phyloP scores from a whole-genome alignment of 1,140 invertebrate species.

The Apis cerana region DNA sequence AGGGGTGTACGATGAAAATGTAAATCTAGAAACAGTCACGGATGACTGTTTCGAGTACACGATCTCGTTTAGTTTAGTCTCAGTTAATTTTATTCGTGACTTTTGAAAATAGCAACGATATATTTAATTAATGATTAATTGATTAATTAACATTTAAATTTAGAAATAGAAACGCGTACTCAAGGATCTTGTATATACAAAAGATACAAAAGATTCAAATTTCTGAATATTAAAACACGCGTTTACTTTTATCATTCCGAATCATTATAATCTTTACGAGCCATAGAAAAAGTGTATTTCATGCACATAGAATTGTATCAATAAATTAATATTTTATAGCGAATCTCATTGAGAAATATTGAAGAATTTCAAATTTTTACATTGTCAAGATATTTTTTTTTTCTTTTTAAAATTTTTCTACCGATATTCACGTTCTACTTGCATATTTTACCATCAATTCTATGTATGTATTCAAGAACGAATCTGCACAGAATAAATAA shows the following conservation, averaged over 20 bases:
- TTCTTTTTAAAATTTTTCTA: neutral
- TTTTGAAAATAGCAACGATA: neutral
- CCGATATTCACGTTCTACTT: neutral
- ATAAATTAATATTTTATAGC: neutral
- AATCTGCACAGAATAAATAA: neutral
- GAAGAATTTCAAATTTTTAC: neutral
- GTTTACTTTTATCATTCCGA: neutral
- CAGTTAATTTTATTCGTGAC: neutral
- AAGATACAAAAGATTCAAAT: neutral
- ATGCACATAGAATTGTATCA: neutral
- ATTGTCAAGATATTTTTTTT: conserved; percentile 8
- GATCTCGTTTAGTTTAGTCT: neutral
- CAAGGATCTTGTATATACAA: neutral
- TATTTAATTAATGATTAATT: neutral
- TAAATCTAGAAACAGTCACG: conserved; percentile 2
- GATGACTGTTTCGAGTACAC: neutral
- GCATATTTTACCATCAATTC: conserved; percentile 35
- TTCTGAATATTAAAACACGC: neutral
- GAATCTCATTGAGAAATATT: neutral
- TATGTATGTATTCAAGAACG: neutral
- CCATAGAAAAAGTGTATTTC: too few relatives aligned
- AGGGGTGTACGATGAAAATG: conserved; percentile 25
- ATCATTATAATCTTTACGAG: neutral
- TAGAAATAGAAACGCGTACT: neutral
- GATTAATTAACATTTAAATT: neutral